phyloP scores from a whole-genome alignment of 1,140 invertebrate genomes.

The Pseudobourletiella spinata region DNA sequence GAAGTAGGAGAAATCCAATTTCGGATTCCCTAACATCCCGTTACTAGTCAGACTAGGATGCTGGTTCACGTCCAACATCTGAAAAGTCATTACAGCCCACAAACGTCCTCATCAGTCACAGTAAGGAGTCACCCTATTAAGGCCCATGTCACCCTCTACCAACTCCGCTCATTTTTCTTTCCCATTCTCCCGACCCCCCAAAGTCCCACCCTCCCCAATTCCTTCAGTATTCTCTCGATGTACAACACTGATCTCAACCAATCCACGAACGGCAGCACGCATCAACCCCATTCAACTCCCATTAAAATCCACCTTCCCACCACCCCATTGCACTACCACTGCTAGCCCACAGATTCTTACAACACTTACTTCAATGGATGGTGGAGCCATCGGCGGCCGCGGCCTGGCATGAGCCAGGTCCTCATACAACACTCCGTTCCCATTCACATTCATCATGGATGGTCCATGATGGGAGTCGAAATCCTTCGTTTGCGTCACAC shows the following conservation, averaged over 20 bases:
- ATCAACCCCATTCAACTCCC: no score
- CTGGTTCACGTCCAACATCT: conserved; percentile 36
- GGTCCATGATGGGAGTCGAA: conserved; percentile 33
- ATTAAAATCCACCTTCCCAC: no score
- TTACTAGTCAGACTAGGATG: conserved; percentile 20
- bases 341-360: no score
- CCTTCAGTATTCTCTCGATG: no score
- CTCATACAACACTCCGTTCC: conserved; percentile 34
- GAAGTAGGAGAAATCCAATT: conserved; percentile 35
- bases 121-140: background rate
- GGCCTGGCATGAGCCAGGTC: conserved; percentile 32
- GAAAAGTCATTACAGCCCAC: background rate
- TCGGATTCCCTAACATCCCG: conserved; percentile 33
- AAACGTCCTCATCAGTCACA: background rate
- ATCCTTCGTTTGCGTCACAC: conserved; percentile 34
- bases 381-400: conserved; percentile 31
- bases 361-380: conserved; percentile 34
- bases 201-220: no score
- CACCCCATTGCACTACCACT: no score
- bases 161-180: background rate
- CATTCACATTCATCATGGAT: conserved; percentile 21
- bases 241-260: no score
- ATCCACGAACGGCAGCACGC: no score
- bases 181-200: no score
- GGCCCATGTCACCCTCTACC: background rate